Base-by-base conservation (phyloP, 2,797 vertebrate species). In the Sitta carolinensis region DNA sequence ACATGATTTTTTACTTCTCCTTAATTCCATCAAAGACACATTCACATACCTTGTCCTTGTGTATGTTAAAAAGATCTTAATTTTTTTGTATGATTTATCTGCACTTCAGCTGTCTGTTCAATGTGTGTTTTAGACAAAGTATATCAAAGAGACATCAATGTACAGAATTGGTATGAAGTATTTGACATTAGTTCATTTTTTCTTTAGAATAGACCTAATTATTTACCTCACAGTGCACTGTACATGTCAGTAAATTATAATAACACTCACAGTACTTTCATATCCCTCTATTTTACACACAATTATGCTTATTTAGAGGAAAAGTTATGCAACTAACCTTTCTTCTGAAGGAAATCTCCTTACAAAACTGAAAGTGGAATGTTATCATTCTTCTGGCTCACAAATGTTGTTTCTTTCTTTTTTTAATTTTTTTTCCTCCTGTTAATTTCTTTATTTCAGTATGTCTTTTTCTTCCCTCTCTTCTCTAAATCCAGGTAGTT, bases 371-470 rank as follows among this genome's bases (percentile, higher is more conserved):
- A 36, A 70, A 52, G 8, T 27, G 9, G 9, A 80, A 64, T 51
- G 7, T 5, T 76, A 34, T 42, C 5, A 62, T 34, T 57, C 17
- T 74, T 64, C 5, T 38, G 27, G 11, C 7, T 77, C 6, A 13
- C 0, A 8, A 38, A 3, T 22, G 4, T 16, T 43, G 4, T 54
- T 59, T 40, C 5, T 25, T 51, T 34, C 5, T 7, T 40, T 5
- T 30, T 52, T 54, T 20, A 9, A 4, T 22, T 3, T 32, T 47
- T 29, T 3, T 13, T 5, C 22, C 5, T 38, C 29, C 10, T 32
- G 10, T 29, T 51, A n/a, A 25, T 40, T 26, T 16, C 5, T 34
- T 48, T 57, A n/a, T 38, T 36, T 77, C 5, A 5, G 17, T 13
- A 15, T 51, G 1, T 5, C 6, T 87, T 69, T 62, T 34, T 34